Evolutionary conservation across 2,888 invertebrate species (phyloP).

Genomic region (Mythimna impura): DNA sequence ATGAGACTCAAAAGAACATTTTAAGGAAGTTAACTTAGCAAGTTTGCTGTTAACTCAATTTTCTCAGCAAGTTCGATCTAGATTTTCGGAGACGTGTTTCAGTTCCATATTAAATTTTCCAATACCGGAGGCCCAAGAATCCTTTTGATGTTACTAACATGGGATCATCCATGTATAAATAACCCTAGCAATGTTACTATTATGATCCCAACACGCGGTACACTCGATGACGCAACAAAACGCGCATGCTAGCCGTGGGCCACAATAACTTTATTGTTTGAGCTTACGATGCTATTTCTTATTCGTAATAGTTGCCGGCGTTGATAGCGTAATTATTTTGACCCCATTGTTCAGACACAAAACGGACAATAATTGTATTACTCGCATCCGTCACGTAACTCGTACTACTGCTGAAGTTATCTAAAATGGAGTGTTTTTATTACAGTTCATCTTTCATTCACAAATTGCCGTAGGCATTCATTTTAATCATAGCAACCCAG

Average conservation of each 20-base stretch:
- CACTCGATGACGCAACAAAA: slow-evolving; percentile 67
- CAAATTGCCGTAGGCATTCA: background rate
- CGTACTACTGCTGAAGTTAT: slow-evolving; percentile 29
- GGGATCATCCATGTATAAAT: slow-evolving; percentile 61
- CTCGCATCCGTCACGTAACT: slow-evolving; percentile 54
- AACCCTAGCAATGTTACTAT: slow-evolving; percentile 54
- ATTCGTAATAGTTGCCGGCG: slow-evolving; percentile 65
- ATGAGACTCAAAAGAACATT: slow-evolving; percentile 60
- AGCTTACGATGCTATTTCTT: slow-evolving; percentile 65
- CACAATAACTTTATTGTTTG: slow-evolving; percentile 69
- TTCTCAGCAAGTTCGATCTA: slow-evolving; percentile 62
- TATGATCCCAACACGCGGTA: slow-evolving; percentile 42
- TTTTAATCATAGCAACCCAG: slow-evolving; percentile 25
- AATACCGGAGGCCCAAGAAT: slow-evolving; percentile 55
- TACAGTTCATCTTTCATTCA: slow-evolving; percentile 30
- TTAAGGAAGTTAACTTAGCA: slow-evolving; percentile 70
- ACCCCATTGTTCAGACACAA: slow-evolving; percentile 67
- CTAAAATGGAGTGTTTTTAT: slow-evolving; percentile 23
- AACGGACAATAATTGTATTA: slow-evolving; percentile 69
- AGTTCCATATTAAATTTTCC: slow-evolving; percentile 67
- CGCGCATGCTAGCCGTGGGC: slow-evolving; percentile 57
- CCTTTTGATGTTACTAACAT: slow-evolving; percentile 63
- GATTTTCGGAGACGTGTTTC: slow-evolving; percentile 64
- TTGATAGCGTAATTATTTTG: slow-evolving; percentile 73
- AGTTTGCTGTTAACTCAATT: slow-evolving; percentile 73